Evolutionary conservation across 2,888 invertebrate genomes (phyloP), one percentile per base, ranked within the genome.

Genomic region (Caradrina clavipalpis): DNA sequence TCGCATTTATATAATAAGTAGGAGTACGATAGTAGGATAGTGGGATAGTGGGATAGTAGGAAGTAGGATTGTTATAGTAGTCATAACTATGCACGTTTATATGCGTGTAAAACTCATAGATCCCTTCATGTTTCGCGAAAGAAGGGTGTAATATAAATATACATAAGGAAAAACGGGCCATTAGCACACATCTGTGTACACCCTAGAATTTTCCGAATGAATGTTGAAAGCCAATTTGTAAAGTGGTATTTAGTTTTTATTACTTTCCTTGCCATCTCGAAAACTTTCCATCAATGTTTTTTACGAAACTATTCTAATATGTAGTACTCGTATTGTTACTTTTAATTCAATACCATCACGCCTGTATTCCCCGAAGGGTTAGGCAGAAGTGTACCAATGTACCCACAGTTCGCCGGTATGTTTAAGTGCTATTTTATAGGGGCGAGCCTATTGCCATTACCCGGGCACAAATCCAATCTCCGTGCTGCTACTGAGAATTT

Each of bases 221-320:
- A 81, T 75, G 81, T 80, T 80, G 82, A 81, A 83, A 86, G 84
- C 78, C 86, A 85, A 87, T 88, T 87, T 81, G 82, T 82, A 76
- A 85, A 88, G 84, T 88, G 86, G 79, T 80, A 81, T 88, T 82
- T 77, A 83, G 79, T 84, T 81, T 77, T 68, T 68, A 67, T 81
- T 61, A 63, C 68, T 21, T 62, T 56, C 45, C 50, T 42, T 58
- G 45, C 50, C 58, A 55, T 58, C 54, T 73, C 54, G 56, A 66
- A 75, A 54, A 79, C 10, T 73, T 63, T 75, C 55, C 76, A 63
- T 64, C 53, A 64, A 57, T 59, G 35, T 59, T 39, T 45, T 42
- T 19, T 39, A 56, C 56, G 11, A 22, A 62, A 53, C 59, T 50
- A 62, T 26, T 55, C 19, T 21, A 56, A 50, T 22, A 17, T 3